Evolutionary conservation across 2,113 vertebrate genomes (phyloP).

Genomic region (Syngnathus floridae): DNA sequence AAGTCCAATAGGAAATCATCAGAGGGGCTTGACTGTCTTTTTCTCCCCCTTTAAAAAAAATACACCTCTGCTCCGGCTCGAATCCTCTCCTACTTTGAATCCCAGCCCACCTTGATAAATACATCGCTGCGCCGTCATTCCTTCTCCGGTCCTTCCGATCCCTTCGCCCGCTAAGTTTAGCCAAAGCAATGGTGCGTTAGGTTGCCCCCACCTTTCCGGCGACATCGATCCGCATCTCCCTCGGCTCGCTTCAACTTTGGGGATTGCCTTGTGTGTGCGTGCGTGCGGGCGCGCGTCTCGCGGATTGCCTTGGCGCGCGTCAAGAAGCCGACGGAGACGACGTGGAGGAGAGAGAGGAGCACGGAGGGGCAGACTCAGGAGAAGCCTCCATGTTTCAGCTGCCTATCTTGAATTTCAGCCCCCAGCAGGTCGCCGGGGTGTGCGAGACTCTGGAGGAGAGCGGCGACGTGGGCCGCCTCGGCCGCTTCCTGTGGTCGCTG

Average conservation of each 20-base stretch:
- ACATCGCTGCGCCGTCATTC: conserved; percentile 60
- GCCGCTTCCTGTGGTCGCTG: conserved; percentile 98
- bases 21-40: conserved; percentile 72
- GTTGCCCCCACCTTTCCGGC: conserved; percentile 51
- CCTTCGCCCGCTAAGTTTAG: conserved; percentile 61
- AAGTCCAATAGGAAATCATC: conserved; percentile 83
- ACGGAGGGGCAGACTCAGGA: conserved; percentile 58
- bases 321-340: conserved; percentile 38
- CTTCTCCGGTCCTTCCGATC: conserved; percentile 53
- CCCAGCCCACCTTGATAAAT: conserved; percentile 64
- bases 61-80: conserved; percentile 67
- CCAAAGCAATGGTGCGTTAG: conserved; percentile 65
- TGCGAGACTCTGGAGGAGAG: conserved; percentile 99
- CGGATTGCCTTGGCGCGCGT: conserved; percentile 38
- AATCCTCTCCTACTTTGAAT: conserved; percentile 69
- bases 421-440: conserved; percentile 99
- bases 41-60: conserved; percentile 56
- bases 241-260: conserved; percentile 57
- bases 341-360: conserved; percentile 47
- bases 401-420: conserved; percentile 98
- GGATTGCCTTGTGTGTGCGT: conserved; percentile 51
- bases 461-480: conserved; percentile 95
- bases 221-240: conserved; percentile 25
- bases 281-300: conserved; percentile 26
- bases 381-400: conserved; percentile 96